These are phyloP conservation scores for Carlito syrichta DNA, from an alignment of 2,113 vertebrate genomes.

Conservation along the genomic window DNA sequence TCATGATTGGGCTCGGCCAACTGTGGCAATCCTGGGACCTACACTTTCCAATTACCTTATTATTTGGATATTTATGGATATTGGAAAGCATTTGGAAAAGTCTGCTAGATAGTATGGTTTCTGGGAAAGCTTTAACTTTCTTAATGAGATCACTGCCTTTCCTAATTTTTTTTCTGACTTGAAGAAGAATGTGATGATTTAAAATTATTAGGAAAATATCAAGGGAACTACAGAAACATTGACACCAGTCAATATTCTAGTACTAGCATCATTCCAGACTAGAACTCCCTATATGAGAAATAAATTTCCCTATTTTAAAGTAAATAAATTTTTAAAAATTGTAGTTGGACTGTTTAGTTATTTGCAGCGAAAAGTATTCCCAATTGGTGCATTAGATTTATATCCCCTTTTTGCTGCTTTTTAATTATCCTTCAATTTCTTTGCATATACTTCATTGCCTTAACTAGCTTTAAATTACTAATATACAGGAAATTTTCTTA, in stretches of 20 bases:
- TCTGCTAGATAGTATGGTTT: not conserved
- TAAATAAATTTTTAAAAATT: not conserved
- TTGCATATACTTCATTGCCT: not conserved
- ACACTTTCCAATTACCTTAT: not conserved
- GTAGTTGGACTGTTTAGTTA: not conserved
- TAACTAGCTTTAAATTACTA: not conserved
- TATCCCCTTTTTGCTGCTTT: not conserved
- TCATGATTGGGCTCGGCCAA: not conserved
- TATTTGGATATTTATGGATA: not conserved
- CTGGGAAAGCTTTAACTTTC: not conserved
- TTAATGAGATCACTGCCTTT: not conserved
- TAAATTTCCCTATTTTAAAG: not conserved
- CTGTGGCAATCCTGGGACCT: not conserved
- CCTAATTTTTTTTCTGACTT: not conserved
- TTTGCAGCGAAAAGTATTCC: not conserved
- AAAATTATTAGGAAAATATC: not conserved
- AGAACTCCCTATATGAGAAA: not conserved
- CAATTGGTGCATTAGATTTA: not conserved
- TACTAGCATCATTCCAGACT: not conserved
- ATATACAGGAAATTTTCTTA: not conserved
- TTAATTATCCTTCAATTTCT: not conserved
- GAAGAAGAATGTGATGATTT: not conserved
- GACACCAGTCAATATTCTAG: not conserved
- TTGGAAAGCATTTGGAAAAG: not conserved
- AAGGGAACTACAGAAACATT: not conserved